phyloP scores from a whole-genome alignment of 2,113 vertebrate genomes.

The Rhizomys pruinosus region DNA sequence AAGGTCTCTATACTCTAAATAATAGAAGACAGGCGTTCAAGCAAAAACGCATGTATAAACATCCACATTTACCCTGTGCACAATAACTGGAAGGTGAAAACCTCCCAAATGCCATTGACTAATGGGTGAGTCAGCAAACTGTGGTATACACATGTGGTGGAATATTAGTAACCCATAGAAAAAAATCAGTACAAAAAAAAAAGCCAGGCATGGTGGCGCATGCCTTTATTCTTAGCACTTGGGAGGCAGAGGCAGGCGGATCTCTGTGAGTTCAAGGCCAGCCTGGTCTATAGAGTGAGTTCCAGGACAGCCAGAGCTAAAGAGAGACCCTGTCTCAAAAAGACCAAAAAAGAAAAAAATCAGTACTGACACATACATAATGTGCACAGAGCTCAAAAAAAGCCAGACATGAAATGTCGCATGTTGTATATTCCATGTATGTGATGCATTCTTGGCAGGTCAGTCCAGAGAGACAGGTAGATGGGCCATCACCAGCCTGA shows the following conservation, averaged over 20 bases:
- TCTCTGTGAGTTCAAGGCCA: too few relatives aligned
- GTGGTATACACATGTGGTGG: rapidly evolving
- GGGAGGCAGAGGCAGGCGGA: too few relatives aligned
- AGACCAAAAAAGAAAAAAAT: too few relatives aligned
- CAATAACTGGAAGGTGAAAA: not conserved
- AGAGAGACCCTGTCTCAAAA: too few relatives aligned
- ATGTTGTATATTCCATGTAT: not conserved
- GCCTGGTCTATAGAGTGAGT: too few relatives aligned
- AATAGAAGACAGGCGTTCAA: not conserved
- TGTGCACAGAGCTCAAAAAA: not conserved
- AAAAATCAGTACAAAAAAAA: too few relatives aligned
- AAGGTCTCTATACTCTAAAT: not conserved
- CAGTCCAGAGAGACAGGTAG: not conserved
- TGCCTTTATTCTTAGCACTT: too few relatives aligned
- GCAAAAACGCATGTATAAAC: not conserved
- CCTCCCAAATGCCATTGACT: too few relatives aligned
- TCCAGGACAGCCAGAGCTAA: too few relatives aligned
- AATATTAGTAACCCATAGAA: not conserved
- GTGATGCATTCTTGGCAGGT: too few relatives aligned
- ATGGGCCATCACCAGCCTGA: not conserved
- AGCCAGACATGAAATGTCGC: not conserved
- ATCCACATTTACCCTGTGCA: not conserved
- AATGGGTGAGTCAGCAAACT: not conserved
- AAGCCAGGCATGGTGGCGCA: too few relatives aligned
- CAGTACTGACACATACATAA: too few relatives aligned